phyloP scores from a whole-genome alignment of 2,113 vertebrate genomes.

The Numida meleagris region DNA sequence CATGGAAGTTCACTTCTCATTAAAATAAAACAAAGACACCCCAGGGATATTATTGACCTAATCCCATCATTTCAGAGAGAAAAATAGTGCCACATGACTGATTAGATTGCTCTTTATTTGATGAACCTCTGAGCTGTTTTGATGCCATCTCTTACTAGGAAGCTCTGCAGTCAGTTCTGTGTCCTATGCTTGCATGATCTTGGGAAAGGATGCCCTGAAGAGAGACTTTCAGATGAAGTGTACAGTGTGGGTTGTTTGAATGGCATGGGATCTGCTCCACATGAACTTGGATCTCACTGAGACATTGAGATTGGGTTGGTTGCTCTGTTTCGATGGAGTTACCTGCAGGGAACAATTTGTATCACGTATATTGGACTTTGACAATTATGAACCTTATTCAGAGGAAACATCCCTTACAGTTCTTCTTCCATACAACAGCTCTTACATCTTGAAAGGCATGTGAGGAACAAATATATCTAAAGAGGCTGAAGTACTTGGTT shows the following conservation, averaged over 20 bases:
- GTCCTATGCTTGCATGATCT: background rate
- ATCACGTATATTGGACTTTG: background rate
- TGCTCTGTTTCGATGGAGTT: background rate
- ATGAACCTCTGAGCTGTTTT: background rate
- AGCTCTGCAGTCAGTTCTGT: background rate
- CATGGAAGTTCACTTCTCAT: background rate
- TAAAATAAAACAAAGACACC: slow-evolving; percentile 18
- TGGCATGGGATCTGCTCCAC: background rate
- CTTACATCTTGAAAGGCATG: background rate
- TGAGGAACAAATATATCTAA: background rate
- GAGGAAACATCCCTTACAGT: background rate
- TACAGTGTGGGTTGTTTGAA: background rate
- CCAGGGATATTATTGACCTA: background rate
- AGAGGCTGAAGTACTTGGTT: background rate
- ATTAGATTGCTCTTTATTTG: background rate
- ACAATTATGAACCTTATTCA: background rate
- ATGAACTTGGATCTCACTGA: background rate
- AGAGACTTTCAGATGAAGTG: background rate
- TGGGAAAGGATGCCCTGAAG: background rate
- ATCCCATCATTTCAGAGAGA: background rate
- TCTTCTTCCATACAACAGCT: background rate
- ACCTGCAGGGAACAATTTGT: background rate
- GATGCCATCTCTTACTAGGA: background rate
- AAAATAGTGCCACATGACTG: background rate
- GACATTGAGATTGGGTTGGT: background rate